Conservation (phyloP, 2,888 invertebrate species). For the Nomada flava region DNA sequence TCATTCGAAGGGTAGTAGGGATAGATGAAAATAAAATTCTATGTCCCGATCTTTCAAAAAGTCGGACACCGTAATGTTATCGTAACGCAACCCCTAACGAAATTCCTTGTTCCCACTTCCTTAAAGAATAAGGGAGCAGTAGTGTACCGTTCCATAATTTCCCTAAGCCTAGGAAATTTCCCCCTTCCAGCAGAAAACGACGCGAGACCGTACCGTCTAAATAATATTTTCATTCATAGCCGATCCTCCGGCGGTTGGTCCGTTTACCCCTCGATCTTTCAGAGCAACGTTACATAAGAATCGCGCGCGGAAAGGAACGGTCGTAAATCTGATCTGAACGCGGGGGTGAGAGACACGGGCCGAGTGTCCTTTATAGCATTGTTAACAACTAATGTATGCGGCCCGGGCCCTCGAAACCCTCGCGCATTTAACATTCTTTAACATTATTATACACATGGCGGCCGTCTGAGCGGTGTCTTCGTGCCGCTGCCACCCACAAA, state of each 20-base stretch:
- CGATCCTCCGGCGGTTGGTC: constrained; percentile 13
- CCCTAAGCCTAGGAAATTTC: neutral
- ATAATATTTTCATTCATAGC: constrained; percentile 53
- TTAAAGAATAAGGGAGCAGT: too few relatives aligned
- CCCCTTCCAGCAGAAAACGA: too few relatives aligned
- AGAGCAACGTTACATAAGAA: constrained; percentile 77
- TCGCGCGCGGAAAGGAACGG: constrained; percentile 74
- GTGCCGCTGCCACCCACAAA: constrained; percentile 35
- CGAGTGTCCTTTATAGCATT: constrained; percentile 84
- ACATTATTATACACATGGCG: constrained; percentile 84
- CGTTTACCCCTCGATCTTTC: constrained; percentile 49
- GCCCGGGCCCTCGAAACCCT: constrained; percentile 75
- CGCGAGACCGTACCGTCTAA: constrained; percentile 2
- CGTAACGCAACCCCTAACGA: too few relatives aligned
- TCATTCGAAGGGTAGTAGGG: neutral
- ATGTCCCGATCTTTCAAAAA: too few relatives aligned
- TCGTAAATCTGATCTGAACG: constrained; percentile 78
- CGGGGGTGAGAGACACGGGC: constrained; percentile 69
- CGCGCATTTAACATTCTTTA: constrained; percentile 83
- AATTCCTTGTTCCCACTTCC: too few relatives aligned
- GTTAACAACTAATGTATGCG: constrained; percentile 84
- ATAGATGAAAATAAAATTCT: too few relatives aligned
- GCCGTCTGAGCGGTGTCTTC: constrained; percentile 73
- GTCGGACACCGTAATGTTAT: too few relatives aligned
- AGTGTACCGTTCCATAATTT: neutral